A percentile compares a stretch with the other conserved stretches of the same genome.
Conservation (phyloP, 2,888 invertebrate genomes). For the Cosmorhoe ocellata region DNA sequence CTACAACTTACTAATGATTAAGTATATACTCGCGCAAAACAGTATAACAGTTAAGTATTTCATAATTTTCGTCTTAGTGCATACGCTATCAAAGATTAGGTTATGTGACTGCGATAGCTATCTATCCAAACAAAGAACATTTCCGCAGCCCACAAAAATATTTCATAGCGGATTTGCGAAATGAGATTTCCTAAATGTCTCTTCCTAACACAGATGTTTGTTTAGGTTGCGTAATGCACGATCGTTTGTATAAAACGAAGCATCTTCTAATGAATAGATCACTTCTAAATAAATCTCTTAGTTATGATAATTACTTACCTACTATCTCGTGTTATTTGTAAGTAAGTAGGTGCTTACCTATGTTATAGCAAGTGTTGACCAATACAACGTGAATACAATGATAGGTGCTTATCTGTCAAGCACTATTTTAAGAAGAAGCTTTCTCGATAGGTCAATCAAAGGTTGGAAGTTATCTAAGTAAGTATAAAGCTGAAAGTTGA, state of each 20-base stretch:
- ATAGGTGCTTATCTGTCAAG: neutral
- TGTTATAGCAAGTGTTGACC: too few species aligned
- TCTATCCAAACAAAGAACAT: slow-evolving; percentile 23
- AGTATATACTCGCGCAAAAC: neutral
- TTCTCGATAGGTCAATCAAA: slow-evolving; percentile 5
- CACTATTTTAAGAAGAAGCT: neutral
- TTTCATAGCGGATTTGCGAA: slow-evolving; percentile 28
- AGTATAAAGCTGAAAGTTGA: too few species aligned
- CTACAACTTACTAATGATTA: too few species aligned
- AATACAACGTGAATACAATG: too few species aligned
- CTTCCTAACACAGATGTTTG: slow-evolving; percentile 29
- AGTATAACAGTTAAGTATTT: neutral
- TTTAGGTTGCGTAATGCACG: slow-evolving; percentile 30
- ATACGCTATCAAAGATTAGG: neutral
- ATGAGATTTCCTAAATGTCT: slow-evolving; percentile 32
- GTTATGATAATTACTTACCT: too few species aligned
- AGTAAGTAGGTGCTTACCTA: neutral
- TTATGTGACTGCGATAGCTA: slow-evolving; percentile 20
- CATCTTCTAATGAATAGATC: slow-evolving; percentile 15
- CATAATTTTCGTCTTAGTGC: neutral
- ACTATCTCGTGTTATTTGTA: too few species aligned
- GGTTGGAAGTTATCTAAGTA: slow-evolving; percentile 5
- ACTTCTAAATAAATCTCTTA: slow-evolving; percentile 17
- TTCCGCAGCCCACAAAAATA: slow-evolving; percentile 19
- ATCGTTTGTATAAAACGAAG: slow-evolving; percentile 28